Conservation (phyloP, 2,888 invertebrate species). For the Galerucella pusilla region DNA sequence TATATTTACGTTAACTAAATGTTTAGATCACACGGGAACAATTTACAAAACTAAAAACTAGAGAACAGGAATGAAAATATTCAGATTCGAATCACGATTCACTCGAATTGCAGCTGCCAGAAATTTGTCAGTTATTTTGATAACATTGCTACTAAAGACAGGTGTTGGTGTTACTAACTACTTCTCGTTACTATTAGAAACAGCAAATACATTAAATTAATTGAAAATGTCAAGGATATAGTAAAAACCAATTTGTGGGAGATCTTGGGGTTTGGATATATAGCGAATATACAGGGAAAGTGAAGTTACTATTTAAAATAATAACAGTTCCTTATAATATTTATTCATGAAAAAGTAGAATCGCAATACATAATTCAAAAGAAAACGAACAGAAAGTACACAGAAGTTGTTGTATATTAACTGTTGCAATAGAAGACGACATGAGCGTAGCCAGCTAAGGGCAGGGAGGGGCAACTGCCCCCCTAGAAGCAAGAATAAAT, state of each 20-base stretch:
- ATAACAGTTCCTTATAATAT: too few species aligned
- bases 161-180: slow-evolving; percentile 9
- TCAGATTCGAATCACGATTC: slow-evolving; percentile 26
- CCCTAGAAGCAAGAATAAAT: too few species aligned
- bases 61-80: slow-evolving; percentile 18
- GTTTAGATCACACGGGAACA: not conserved
- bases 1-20: too few species aligned
- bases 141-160: slow-evolving; percentile 41
- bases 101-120: slow-evolving; percentile 45
- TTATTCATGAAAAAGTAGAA: too few species aligned
- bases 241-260: not conserved
- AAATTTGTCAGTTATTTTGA: slow-evolving; percentile 47
- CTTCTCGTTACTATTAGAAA: slow-evolving; percentile 14
- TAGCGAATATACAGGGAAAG: too few species aligned
- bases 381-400: too few species aligned
- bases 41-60: not conserved
- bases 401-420: too few species aligned
- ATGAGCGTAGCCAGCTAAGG: too few species aligned
- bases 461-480: too few species aligned
- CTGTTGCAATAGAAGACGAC: too few species aligned
- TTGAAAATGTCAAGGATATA: not conserved
- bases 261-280: not conserved
- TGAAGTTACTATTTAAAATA: too few species aligned
- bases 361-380: too few species aligned
- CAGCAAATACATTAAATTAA: slow-evolving; percentile 12